A percentile compares a stretch with the other conserved stretches of the same genome.
Evolutionary conservation across 2,113 vertebrate genomes (phyloP).

Genomic region (Crotalus helleri): DNA sequence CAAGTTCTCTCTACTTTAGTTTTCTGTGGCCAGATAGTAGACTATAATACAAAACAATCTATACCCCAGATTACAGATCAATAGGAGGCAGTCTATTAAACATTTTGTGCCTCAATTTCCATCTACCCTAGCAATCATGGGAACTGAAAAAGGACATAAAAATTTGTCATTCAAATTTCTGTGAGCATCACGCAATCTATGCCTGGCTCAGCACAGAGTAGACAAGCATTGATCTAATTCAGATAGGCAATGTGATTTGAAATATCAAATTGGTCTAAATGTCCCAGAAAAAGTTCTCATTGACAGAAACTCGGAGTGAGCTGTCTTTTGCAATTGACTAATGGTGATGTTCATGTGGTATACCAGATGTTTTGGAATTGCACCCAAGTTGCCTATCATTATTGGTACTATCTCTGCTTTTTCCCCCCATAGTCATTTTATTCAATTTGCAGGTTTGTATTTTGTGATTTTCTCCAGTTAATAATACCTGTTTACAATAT

Average conservation of each 20-base stretch:
- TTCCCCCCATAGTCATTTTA: background rate
- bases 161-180: background rate
- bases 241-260: background rate
- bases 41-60: background rate
- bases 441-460: background rate
- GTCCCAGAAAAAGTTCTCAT: background rate
- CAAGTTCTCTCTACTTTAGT: background rate
- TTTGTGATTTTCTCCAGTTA: background rate
- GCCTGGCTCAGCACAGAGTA: background rate
- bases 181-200: background rate
- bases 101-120: background rate
- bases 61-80: background rate
- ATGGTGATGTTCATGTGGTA: background rate
- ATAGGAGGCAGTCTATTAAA: background rate
- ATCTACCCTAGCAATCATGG: background rate
- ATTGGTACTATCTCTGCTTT: too few relatives aligned
- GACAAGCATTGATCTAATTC: background rate
- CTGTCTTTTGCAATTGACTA: background rate
- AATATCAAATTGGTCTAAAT: background rate
- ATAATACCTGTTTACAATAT: background rate
- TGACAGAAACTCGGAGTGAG: background rate
- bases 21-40: background rate
- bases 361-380: too few relatives aligned
- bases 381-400: too few relatives aligned
- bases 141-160: background rate